These are phyloP conservation scores for Athripsodes cinereus DNA, from an alignment of 2,888 invertebrate species.

Conservation along the genomic window DNA sequence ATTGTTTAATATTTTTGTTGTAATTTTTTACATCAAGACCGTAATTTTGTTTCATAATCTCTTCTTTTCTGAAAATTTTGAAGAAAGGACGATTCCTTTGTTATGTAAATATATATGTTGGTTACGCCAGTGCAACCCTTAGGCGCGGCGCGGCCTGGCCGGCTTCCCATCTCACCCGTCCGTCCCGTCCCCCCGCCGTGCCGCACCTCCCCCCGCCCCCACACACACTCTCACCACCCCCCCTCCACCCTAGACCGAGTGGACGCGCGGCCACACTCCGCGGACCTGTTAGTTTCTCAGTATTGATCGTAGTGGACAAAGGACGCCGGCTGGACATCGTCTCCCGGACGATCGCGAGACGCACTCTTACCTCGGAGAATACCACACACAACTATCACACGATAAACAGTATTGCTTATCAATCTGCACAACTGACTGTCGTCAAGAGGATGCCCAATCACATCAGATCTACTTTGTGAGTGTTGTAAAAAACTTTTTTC, in stretches of 20 bases:
- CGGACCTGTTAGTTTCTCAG: constrained; percentile 28
- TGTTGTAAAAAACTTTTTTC: constrained; percentile 2
- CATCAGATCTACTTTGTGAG: background rate
- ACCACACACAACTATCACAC: constrained; percentile 3
- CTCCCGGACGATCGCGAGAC: constrained; percentile 34
- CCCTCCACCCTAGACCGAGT: constrained; percentile 26
- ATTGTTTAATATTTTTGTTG: no score
- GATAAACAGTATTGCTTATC: background rate
- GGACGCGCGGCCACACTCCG: constrained; percentile 28
- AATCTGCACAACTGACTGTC: background rate
- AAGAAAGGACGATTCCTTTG: no score
- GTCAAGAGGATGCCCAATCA: no score
- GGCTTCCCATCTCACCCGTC: no score
- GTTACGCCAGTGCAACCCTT: constrained; percentile 27
- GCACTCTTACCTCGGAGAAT: constrained; percentile 10
- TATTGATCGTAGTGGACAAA: constrained; percentile 29
- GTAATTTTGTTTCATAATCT: no score
- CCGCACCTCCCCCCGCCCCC: constrained; percentile 42
- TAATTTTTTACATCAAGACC: no score
- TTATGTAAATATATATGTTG: constrained; percentile 7
- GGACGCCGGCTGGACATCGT: constrained; percentile 31
- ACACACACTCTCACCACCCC: constrained; percentile 28
- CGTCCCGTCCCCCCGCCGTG: constrained; percentile 43
- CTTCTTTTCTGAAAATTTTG: no score
- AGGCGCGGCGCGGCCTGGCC: constrained; percentile 32